Evolutionary conservation across 2,888 invertebrate species (phyloP), one percentile per base, ranked within the genome.

Genomic region (Perdita meconis): DNA sequence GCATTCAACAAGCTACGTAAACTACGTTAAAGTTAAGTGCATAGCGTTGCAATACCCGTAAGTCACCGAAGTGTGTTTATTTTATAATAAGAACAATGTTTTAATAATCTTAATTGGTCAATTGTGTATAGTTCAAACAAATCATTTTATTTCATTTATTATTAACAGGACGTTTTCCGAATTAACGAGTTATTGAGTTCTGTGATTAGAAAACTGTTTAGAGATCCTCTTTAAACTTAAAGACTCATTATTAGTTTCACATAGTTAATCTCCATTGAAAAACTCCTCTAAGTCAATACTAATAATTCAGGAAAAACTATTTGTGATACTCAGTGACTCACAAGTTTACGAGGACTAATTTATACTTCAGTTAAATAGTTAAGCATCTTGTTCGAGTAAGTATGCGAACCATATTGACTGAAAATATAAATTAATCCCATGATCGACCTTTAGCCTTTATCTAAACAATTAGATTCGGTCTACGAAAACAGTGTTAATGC

Each of bases 301-400:
- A 68, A 83, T 57, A 66, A 40, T 65, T 56, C 40, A 65, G 66
- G 56, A 64, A 69, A 66, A 38, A 56, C 56, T 72, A 72, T 72
- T 83, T 83, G 72, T 83, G 81, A 82, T 78, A 80, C 83, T 83
- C 81, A 74, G 80, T 82, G 66, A 82, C 69, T 80, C 81, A 36
- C 59, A 67, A 64, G 56, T 78, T 78, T 59, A 56, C 70, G 51
- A 44, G 78, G 16, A 50, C 65, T 78, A 16, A 57, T 77, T 79
- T 79, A 76, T 77, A 76, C 68, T 64, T 59, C 77, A 64, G 76
- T 68, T 68, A 68, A 76, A 22, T 13, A 19, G 40, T 22, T 16
- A 8, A 57, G 22, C 36, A 22, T 53, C 42, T 34, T 19, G 42
- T 34, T 42, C 47, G 42, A 51, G 16, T 22, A 13, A 16, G 47